A percentile compares a stretch with the other conserved stretches of the same genome.
Evolutionary conservation across 2,113 vertebrate species (phyloP).

Genomic region (Oreochromis aureus): DNA sequence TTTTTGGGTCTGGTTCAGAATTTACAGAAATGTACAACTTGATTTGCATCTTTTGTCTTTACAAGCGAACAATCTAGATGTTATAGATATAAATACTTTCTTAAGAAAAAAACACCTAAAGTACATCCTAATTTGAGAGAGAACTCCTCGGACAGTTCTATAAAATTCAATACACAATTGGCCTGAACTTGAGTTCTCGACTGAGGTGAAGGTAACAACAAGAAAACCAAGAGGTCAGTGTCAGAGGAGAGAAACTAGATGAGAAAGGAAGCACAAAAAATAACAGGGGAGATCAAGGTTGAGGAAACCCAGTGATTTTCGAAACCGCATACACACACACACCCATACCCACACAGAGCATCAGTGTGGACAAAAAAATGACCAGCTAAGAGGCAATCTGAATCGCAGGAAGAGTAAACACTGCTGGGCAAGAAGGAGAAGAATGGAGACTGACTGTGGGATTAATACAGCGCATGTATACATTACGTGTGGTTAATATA

Average conservation of each 20-base stretch:
- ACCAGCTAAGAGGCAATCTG: not conserved
- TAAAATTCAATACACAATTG: not conserved
- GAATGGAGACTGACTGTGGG: not conserved
- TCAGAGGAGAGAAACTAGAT: not conserved
- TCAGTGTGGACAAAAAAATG: not conserved
- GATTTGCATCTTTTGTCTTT: not conserved
- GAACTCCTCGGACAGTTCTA: not conserved
- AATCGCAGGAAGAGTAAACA: not conserved
- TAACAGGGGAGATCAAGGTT: not conserved
- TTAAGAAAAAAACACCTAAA: not conserved
- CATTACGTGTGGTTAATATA: not conserved
- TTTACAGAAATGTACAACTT: not conserved
- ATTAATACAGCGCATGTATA: not conserved
- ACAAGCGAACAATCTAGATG: not conserved
- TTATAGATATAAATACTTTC: not conserved
- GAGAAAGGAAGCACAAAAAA: not conserved
- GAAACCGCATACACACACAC: not conserved
- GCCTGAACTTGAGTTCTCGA: not conserved
- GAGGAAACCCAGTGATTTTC: not conserved
- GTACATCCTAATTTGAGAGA: not conserved
- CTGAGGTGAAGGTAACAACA: not conserved
- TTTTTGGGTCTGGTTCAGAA: not conserved
- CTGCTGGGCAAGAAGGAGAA: not conserved
- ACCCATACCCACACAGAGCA: not conserved
- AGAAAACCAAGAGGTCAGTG: not conserved